Evolutionary conservation across 1,140 invertebrate species (phyloP).

Genomic region (Lordiphosa stackelbergi): DNA sequence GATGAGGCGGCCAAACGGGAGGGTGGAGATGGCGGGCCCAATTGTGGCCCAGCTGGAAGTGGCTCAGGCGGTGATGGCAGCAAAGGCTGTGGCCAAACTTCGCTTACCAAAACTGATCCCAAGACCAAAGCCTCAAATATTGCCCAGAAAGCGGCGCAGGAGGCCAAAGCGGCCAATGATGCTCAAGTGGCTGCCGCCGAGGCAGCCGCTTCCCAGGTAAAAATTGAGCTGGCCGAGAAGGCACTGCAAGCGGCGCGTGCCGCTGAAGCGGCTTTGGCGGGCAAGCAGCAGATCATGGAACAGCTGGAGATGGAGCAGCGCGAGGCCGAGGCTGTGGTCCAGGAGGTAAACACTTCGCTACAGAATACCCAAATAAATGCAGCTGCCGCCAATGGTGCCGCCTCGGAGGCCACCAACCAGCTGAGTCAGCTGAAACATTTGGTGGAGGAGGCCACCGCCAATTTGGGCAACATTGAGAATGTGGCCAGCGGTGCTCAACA

Average conservation of each 20-base stretch:
- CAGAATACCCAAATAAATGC: conserved; percentile 81
- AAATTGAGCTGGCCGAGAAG: conserved; percentile 82
- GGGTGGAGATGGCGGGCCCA: not conserved
- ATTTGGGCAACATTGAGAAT: conserved; percentile 80
- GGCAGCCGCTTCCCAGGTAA: conserved; percentile 83
- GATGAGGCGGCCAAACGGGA: conserved; percentile 11
- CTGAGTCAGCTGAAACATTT: conserved; percentile 75
- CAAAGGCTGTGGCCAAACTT: conserved; percentile 58
- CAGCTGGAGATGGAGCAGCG: conserved; percentile 80
- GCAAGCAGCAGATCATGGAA: conserved; percentile 81
- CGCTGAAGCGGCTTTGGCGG: conserved; percentile 81
- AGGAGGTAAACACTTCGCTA: conserved; percentile 80
- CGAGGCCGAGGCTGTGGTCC: conserved; percentile 82
- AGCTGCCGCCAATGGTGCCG: conserved; percentile 79
- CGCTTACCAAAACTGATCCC: conserved; percentile 19
- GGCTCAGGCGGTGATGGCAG: not conserved
- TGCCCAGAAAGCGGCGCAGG: conserved; percentile 82
- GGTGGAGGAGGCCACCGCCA: conserved; percentile 79
- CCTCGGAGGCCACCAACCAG: conserved; percentile 79
- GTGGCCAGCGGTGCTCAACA: conserved; percentile 79
- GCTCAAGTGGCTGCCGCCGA: conserved; percentile 83
- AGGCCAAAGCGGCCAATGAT: conserved; percentile 82
- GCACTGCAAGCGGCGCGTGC: conserved; percentile 83
- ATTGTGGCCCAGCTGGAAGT: not conserved
- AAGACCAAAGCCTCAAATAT: conserved; percentile 79